These are phyloP conservation scores for Ooceraea biroi DNA, from an alignment of 1,140 invertebrate species.

Conservation along the genomic window DNA sequence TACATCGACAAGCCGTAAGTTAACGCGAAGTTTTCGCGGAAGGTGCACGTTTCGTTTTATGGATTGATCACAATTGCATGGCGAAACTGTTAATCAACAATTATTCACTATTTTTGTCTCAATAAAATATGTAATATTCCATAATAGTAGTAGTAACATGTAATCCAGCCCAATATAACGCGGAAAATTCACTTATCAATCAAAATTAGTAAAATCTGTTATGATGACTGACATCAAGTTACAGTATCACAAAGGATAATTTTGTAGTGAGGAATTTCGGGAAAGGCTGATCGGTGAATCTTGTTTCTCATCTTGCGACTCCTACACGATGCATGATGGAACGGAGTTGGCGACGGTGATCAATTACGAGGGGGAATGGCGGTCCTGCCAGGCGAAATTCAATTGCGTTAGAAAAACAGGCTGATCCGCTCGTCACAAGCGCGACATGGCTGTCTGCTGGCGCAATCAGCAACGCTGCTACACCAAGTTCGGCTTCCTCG, in stretches of 20 bases:
- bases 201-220: too few species aligned
- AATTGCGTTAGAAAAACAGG: conserved; percentile 81
- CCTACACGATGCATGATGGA: conserved; percentile 58
- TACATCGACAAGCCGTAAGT: too few species aligned
- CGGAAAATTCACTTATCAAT: too few species aligned
- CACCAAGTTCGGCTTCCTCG: conserved; percentile 51
- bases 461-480: conserved; percentile 39
- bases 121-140: too few species aligned
- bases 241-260: too few species aligned
- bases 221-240: too few species aligned
- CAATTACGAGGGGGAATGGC: conserved; percentile 78
- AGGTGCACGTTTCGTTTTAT: neutral
- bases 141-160: too few species aligned
- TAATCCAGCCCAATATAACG: too few species aligned
- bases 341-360: conserved; percentile 71
- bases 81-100: too few species aligned
- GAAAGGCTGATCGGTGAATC: conserved; percentile 66
- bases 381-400: conserved; percentile 79
- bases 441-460: conserved; percentile 76
- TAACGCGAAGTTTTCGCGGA: too few species aligned
- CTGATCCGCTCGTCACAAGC: conserved; percentile 77
- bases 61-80: neutral
- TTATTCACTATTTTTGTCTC: too few species aligned
- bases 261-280: conserved; percentile 17
- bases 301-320: conserved; percentile 52